phyloP scores from a whole-genome alignment of 2,113 vertebrate species.

The Cairina moschata region DNA sequence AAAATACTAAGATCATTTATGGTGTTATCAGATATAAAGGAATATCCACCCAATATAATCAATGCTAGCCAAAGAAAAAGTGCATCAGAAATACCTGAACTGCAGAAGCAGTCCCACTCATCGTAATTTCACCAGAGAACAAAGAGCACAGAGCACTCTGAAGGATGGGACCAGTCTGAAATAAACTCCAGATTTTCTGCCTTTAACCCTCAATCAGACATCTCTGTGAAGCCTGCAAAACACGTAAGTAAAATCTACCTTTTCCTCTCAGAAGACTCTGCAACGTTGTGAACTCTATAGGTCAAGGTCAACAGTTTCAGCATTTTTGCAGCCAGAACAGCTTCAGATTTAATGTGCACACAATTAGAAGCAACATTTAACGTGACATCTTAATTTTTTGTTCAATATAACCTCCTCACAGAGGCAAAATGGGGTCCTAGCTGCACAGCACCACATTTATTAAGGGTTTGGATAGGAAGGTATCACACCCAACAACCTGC shows the following conservation, averaged over 20 bases:
- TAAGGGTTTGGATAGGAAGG: not conserved
- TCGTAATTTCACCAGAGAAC: not conserved
- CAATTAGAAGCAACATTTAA: not conserved
- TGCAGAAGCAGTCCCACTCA: not conserved
- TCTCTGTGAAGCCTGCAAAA: not conserved
- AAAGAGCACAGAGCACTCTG: not conserved
- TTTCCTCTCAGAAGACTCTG: not conserved
- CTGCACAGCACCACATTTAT: rapidly evolving
- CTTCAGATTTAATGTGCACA: not conserved
- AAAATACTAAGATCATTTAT: not conserved
- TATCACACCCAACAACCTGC: not conserved
- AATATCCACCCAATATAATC: not conserved
- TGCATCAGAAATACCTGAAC: not conserved
- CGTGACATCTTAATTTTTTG: not conserved
- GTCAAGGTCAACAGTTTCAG: not conserved
- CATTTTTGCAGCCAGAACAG: not conserved
- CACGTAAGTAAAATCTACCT: not conserved
- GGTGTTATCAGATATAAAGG: not conserved
- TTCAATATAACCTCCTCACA: not conserved
- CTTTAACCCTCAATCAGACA: not conserved
- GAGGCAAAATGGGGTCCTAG: not conserved
- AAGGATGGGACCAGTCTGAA: not conserved
- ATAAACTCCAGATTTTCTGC: not conserved
- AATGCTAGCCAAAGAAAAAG: not conserved
- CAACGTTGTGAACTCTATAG: not conserved